Percentiles rank a stretch among this genome's conserved stretches.
Conservation (phyloP, 2,797 vertebrate species). For the Enteromius anoplus region DNA sequence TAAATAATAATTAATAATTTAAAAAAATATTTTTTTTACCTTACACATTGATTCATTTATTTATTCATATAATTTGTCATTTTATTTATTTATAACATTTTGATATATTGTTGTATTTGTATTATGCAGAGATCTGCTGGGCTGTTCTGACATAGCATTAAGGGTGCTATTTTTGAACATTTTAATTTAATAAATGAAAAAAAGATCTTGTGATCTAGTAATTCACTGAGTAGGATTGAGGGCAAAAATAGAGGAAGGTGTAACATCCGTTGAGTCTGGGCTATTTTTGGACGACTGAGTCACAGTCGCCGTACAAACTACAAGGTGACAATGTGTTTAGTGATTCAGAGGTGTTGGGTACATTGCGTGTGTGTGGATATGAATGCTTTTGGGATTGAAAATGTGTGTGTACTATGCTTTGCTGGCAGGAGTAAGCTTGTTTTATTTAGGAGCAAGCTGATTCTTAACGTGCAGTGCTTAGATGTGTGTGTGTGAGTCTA, state of each 20-base stretch:
- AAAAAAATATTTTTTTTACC: too few species aligned
- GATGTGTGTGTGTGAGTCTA: constrained; percentile 30
- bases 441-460: constrained; percentile 37
- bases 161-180: background rate
- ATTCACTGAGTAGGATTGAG: background rate
- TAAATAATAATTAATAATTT: background rate
- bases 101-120: background rate
- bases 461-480: background rate
- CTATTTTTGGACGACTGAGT: constrained; percentile 44
- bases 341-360: constrained; percentile 34
- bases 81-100: background rate
- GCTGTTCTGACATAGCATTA: background rate
- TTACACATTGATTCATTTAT: too few species aligned
- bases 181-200: background rate
- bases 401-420: constrained; percentile 33
- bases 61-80: background rate
- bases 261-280: constrained; percentile 28
- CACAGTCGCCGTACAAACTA: constrained; percentile 23
- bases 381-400: constrained; percentile 13
- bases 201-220: background rate
- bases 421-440: constrained; percentile 33
- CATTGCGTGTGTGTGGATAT: constrained; percentile 17
- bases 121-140: background rate
- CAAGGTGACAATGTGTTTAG: constrained; percentile 41
- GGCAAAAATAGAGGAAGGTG: constrained; percentile 39